Percentiles rank a stretch among this genome's conserved stretches.
These are phyloP conservation scores for Candidula unifasciata DNA, from an alignment of 2,888 invertebrate genomes.

Conservation along the genomic window DNA sequence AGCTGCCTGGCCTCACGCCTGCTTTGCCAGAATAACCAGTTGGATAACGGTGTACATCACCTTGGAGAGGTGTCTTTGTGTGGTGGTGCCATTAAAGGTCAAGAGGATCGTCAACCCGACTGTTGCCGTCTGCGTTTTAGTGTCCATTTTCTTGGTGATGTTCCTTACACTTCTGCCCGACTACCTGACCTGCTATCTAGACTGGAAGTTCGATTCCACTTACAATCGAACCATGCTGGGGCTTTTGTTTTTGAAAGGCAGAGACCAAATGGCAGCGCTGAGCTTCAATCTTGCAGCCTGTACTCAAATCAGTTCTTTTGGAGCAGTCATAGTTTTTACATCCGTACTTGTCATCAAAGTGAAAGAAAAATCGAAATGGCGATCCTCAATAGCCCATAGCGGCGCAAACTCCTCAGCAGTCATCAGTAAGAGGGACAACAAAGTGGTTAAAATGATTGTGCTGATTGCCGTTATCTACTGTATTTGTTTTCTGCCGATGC, in stretches of 20 bases:
- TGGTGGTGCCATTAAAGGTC: slow-evolving; percentile 6
- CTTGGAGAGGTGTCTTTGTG: slow-evolving; percentile 13
- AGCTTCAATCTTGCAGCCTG: slow-evolving; percentile 15
- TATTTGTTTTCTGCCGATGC: slow-evolving; percentile 17
- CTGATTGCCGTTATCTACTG: slow-evolving; percentile 16
- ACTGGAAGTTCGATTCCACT: not conserved
- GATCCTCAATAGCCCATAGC: not conserved
- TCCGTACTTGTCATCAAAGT: slow-evolving; percentile 11
- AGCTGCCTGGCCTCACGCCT: slow-evolving; percentile 27
- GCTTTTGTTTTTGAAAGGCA: not conserved
- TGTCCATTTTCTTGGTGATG: slow-evolving; percentile 4
- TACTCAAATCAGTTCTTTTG: slow-evolving; percentile 17
- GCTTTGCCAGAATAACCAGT: slow-evolving; percentile 18
- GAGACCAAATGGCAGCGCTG: slow-evolving; percentile 10
- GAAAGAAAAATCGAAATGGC: slow-evolving; percentile 27
- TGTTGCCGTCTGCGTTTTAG: not conserved
- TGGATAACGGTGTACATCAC: slow-evolving; percentile 27
- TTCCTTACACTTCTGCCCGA: not conserved
- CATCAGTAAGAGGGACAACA: not conserved
- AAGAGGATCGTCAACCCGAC: slow-evolving; percentile 24
- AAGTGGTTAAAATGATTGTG: slow-evolving; percentile 14
- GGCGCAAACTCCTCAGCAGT: not conserved
- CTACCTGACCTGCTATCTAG: not conserved
- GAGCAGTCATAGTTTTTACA: slow-evolving; percentile 13
- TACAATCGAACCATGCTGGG: not conserved